phyloP scores from a whole-genome alignment of 2,113 vertebrate species.

The Bucco capensis region DNA sequence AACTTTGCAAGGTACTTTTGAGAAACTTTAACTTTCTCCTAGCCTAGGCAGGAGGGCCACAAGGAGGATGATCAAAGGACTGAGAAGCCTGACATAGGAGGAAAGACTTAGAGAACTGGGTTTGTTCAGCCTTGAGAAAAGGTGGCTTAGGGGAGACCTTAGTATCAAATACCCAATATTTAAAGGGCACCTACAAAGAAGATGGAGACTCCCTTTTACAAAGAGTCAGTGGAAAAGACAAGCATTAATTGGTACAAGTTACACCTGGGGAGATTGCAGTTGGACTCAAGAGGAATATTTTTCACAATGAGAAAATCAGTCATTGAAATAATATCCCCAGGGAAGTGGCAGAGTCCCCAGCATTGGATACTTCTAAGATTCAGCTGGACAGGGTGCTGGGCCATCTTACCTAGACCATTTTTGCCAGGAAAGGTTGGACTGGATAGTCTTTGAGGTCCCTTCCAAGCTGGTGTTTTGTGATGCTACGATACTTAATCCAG shows the following conservation, averaged over 20 bases:
- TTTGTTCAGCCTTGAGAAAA: not conserved
- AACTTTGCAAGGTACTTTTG: not conserved
- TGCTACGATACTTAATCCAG: not conserved
- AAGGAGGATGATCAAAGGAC: not conserved
- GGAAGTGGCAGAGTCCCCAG: not conserved
- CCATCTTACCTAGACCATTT: not conserved
- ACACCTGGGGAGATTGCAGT: not conserved
- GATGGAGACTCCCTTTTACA: not conserved
- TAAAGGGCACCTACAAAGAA: too few relatives aligned
- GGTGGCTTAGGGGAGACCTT: not conserved
- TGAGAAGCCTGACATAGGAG: not conserved
- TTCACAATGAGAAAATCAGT: not conserved
- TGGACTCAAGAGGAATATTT: not conserved
- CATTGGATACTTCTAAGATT: not conserved
- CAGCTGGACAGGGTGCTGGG: not conserved
- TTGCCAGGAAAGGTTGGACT: not conserved
- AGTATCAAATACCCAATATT: not conserved
- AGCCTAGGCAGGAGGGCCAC: not conserved
- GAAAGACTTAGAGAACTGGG: not conserved
- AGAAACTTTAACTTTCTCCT: not conserved
- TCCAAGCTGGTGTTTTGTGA: not conserved
- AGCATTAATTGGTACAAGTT: not conserved
- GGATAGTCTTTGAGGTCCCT: not conserved
- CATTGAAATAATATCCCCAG: not conserved
- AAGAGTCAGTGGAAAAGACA: not conserved